phyloP scores from a whole-genome alignment of 2,888 invertebrate species.

The Drosophila niveifrons region DNA sequence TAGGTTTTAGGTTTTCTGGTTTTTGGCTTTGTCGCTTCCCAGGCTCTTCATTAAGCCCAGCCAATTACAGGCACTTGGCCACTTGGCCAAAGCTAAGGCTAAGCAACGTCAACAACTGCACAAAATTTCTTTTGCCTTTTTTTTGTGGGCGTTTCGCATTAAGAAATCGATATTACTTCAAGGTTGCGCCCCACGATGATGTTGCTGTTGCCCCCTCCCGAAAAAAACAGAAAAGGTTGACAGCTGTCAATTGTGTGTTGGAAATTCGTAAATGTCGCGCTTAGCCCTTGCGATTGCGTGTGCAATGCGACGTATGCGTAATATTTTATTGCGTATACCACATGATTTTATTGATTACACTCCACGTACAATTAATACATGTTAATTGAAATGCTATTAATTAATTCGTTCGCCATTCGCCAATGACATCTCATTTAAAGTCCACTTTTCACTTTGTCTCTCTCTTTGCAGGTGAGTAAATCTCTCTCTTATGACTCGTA shows the following conservation, averaged over 20 bases:
- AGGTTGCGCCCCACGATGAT: constrained; percentile 52
- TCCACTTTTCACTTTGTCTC: constrained; percentile 32
- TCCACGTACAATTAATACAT: constrained; percentile 17
- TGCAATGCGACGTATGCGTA: constrained; percentile 57
- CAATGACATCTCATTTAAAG: constrained; percentile 33
- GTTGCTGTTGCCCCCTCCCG: constrained; percentile 25
- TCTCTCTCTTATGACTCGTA: constrained; percentile 23
- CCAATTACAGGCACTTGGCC: constrained; percentile 52
- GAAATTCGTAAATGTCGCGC: neutral
- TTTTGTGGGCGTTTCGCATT: constrained; percentile 10
- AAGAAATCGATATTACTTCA: constrained; percentile 68
- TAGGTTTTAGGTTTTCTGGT: neutral
- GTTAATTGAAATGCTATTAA: constrained; percentile 48
- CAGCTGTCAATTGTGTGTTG: constrained; percentile 36
- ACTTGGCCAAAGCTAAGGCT: neutral
- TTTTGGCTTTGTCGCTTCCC: neutral
- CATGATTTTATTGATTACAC: constrained; percentile 6
- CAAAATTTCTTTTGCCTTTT: constrained; percentile 7
- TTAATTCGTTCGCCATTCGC: constrained; percentile 37
- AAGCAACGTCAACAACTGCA: constrained; percentile 13
- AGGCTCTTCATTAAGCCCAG: constrained; percentile 49
- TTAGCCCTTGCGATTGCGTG: constrained; percentile 10
- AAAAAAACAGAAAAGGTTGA: constrained; percentile 22
- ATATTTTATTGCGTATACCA: constrained; percentile 36
- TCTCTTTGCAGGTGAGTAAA: constrained; percentile 78